These are phyloP conservation scores for Ctenicera cuprea DNA, from an alignment of 2,888 invertebrate genomes.

Conservation along the genomic window DNA sequence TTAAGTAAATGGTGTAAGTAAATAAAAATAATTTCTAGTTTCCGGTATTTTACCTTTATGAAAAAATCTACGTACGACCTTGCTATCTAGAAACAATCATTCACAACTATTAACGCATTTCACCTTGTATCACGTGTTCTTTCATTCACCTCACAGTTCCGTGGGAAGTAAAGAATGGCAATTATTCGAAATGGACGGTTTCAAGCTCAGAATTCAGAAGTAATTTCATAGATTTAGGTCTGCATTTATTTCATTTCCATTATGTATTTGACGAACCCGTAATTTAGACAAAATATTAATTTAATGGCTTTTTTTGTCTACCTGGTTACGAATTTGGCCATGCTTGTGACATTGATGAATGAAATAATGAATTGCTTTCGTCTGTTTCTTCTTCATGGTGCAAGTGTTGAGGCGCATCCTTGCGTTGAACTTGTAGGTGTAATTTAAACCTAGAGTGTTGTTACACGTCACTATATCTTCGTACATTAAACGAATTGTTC, in stretches of 20 bases:
- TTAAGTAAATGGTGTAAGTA: not conserved
- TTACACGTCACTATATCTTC: not conserved
- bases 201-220: conserved; percentile 10
- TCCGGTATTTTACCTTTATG: not conserved
- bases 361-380: conserved; percentile 19
- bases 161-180: conserved; percentile 32
- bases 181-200: conserved; percentile 34
- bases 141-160: conserved; percentile 26
- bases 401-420: not conserved
- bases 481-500: not conserved
- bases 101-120: not conserved
- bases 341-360: conserved; percentile 37
- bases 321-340: conserved; percentile 9
- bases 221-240: conserved; percentile 20
- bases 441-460: not conserved
- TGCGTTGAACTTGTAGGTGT: not conserved
- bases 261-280: conserved; percentile 38
- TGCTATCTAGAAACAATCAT: conserved; percentile 19
- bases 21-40: not conserved
- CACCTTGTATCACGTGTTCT: conserved; percentile 30
- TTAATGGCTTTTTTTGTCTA: conserved; percentile 22
- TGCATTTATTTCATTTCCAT: conserved; percentile 25
- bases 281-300: conserved; percentile 33
- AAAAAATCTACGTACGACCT: conserved; percentile 5
- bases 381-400: not conserved